These are phyloP conservation scores for Ciconia boyciana DNA, from an alignment of 2,113 vertebrate genomes.

Conservation along the genomic window DNA sequence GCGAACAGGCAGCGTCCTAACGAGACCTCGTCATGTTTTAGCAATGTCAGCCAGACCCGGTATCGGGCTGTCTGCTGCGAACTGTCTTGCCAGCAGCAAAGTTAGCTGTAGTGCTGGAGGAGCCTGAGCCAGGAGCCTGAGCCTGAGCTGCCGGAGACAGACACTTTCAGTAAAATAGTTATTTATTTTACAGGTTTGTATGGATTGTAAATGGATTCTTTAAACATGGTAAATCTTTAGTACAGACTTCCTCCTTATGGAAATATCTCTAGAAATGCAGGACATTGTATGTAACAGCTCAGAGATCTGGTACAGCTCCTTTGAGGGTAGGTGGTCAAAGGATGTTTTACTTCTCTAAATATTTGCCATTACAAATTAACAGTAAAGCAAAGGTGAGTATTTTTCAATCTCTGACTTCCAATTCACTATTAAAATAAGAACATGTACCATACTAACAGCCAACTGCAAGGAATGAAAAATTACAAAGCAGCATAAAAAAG, in stretches of 20 bases:
- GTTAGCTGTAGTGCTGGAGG: background rate
- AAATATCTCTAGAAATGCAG: background rate
- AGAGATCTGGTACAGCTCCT: background rate
- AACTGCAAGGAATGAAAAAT: background rate
- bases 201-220: background rate
- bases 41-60: background rate
- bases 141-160: background rate
- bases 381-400: slow-evolving; percentile 47
- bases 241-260: background rate
- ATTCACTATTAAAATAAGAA: background rate
- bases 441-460: background rate
- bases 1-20: background rate
- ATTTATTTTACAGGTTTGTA: slow-evolving; percentile 45
- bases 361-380: background rate
- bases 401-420: background rate
- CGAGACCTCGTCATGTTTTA: fast-evolving
- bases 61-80: background rate
- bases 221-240: background rate
- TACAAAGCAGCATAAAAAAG: background rate
- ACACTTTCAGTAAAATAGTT: background rate
- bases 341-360: background rate
- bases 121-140: background rate
- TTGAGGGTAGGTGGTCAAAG: background rate
- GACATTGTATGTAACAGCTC: background rate
- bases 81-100: background rate